Percentiles rank a stretch among this genome's conserved stretches.
These are phyloP conservation scores for Rhizomys pruinosus DNA, from an alignment of 2,113 vertebrate genomes.

Conservation along the genomic window DNA sequence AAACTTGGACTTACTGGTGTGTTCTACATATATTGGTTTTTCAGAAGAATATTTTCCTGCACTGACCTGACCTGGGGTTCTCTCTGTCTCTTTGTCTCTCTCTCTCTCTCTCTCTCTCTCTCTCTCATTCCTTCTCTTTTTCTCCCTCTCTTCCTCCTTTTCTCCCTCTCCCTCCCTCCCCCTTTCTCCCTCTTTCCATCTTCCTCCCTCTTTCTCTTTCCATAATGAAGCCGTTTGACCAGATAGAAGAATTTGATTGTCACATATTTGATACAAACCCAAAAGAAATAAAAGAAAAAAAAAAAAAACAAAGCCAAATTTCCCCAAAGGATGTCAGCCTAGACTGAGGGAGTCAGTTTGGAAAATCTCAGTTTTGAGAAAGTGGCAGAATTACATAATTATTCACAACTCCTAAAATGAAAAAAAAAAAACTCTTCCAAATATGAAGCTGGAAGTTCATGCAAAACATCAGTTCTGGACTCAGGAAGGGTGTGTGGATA, in stretches of 20 bases:
- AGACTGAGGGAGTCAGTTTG: slow-evolving; percentile 28
- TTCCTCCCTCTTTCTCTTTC: background rate
- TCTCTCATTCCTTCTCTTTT: too few relatives aligned
- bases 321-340: background rate
- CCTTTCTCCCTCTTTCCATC: background rate
- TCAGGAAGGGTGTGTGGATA: background rate
- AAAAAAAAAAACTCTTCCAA: slow-evolving; percentile 85
- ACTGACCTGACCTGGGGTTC: too few relatives aligned
- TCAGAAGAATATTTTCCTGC: background rate
- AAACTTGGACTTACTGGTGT: accelerated
- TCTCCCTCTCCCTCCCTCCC: too few relatives aligned
- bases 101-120: too few relatives aligned
- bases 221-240: background rate
- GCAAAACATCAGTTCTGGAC: background rate
- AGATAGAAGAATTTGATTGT: background rate
- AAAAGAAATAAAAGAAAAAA: background rate
- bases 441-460: slow-evolving; percentile 79
- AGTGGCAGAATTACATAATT: slow-evolving; percentile 85
- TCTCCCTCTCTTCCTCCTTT: too few relatives aligned
- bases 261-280: background rate
- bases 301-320: background rate
- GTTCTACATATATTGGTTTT: background rate
- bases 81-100: too few relatives aligned
- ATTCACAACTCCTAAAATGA: slow-evolving; percentile 82
- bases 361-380: slow-evolving; percentile 80